Conservation (phyloP, 1,140 invertebrate genomes). For the Monomorium pharaonis region DNA sequence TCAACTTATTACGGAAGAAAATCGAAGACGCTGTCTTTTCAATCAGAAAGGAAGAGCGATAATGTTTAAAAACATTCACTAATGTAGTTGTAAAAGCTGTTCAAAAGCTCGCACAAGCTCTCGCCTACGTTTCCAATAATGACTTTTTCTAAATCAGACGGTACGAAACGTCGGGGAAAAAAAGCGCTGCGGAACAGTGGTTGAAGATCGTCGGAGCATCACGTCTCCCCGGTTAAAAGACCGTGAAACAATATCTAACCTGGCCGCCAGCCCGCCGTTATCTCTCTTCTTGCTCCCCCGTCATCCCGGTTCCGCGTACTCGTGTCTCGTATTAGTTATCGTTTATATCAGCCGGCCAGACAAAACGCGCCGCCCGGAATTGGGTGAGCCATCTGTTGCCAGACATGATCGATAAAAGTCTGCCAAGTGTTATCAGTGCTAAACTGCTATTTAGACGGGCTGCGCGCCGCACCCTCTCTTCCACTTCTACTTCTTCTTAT, state of each 20-base stretch:
- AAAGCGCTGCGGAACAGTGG: conserved; percentile 45
- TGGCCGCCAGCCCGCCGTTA: conserved; percentile 33
- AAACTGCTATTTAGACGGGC: conserved; percentile 80
- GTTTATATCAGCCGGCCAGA: conserved; percentile 79
- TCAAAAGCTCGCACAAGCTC: not conserved
- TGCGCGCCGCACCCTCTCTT: conserved; percentile 67
- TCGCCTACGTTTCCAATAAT: not conserved
- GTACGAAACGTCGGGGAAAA: no score
- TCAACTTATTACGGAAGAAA: not conserved
- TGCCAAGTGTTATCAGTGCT: conserved; percentile 83
- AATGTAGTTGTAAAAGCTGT: not conserved
- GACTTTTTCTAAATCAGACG: not conserved
- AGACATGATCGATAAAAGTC: conserved; percentile 85
- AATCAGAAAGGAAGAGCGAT: not conserved
- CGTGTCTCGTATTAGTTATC: conserved; percentile 79
- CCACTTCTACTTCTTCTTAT: conserved; percentile 37
- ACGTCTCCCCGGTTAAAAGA: conserved; percentile 73
- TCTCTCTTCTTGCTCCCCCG: conserved; percentile 63
- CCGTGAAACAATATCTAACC: conserved; percentile 73
- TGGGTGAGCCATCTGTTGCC: conserved; percentile 83
- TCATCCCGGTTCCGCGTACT: conserved; percentile 46
- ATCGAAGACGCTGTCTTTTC: not conserved
- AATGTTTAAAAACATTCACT: not conserved
- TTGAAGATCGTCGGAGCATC: conserved; percentile 67
- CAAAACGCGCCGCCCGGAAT: conserved; percentile 76